Conservation (phyloP, 2,888 invertebrate genomes). For the Slavum lentiscoides region DNA sequence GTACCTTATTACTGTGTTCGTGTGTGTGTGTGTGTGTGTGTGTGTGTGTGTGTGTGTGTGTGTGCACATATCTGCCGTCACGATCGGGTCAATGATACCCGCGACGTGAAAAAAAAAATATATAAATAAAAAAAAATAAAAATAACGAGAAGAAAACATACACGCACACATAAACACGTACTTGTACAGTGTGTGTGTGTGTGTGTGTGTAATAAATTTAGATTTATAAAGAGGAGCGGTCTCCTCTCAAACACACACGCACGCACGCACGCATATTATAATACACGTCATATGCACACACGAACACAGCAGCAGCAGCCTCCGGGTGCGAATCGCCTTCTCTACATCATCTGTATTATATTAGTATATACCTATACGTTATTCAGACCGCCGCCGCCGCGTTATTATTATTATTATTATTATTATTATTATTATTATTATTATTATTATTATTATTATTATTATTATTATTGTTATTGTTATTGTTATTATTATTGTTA, state of each 20-base stretch:
- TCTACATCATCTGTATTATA: neutral
- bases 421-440: neutral
- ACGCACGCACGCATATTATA: neutral
- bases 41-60: too few species aligned
- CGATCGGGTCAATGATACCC: constrained; percentile 50
- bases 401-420: constrained; percentile 17
- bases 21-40: too few species aligned
- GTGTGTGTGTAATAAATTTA: neutral
- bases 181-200: neutral
- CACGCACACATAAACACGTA: neutral
- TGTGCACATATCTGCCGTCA: constrained; percentile 19
- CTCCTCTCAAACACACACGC: neutral
- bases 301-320: neutral
- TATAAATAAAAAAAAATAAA: too few species aligned
- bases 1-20: too few species aligned
- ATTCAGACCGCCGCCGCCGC: constrained; percentile 22
- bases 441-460: neutral
- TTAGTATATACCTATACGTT: neutral
- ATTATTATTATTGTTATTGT: constrained; percentile 8
- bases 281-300: neutral
- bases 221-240: constrained; percentile 38
- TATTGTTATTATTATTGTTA: neutral
- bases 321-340: constrained; percentile 39
- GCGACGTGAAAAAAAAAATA: constrained; percentile 19
- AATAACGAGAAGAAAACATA: neutral